Evolutionary conservation across 2,888 invertebrate genomes (phyloP).

Genomic region (Acanthopleura granulata): DNA sequence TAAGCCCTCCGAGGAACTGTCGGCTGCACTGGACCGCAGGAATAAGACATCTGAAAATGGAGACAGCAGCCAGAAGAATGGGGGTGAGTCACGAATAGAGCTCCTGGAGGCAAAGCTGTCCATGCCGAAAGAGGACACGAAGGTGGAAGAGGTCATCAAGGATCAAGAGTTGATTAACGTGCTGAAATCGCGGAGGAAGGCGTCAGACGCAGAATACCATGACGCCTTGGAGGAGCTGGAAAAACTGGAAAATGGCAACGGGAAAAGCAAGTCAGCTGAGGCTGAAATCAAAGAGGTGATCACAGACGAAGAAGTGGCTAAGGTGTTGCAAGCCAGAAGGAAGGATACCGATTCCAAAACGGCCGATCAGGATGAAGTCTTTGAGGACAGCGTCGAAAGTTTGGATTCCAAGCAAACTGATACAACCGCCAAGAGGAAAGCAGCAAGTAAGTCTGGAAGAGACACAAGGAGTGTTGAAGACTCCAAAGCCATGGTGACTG

Average conservation of each 20-base stretch:
- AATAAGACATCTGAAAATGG: slow-evolving; percentile 56
- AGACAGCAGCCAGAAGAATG: slow-evolving; percentile 29
- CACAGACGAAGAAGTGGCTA: slow-evolving; percentile 44
- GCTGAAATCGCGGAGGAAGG: slow-evolving; percentile 42
- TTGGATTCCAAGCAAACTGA: slow-evolving; percentile 3
- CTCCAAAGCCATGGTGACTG: not conserved
- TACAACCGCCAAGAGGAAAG: slow-evolving; percentile 28
- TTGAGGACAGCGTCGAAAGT: slow-evolving; percentile 1
- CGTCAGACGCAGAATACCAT: slow-evolving; percentile 36
- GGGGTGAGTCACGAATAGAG: slow-evolving; percentile 32
- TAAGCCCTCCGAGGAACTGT: slow-evolving; percentile 78
- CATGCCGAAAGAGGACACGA: slow-evolving; percentile 25
- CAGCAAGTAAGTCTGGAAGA: not conserved
- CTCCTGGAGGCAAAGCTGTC: slow-evolving; percentile 31
- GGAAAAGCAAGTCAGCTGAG: not conserved
- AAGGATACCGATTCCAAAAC: slow-evolving; percentile 42
- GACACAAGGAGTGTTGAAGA: not conserved
- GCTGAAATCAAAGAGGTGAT: slow-evolving; percentile 21
- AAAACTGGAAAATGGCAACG: not conserved
- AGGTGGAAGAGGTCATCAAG: slow-evolving; percentile 41
- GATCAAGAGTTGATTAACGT: slow-evolving; percentile 45
- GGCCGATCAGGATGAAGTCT: slow-evolving; percentile 24
- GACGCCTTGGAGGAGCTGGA: slow-evolving; percentile 1
- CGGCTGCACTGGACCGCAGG: slow-evolving; percentile 74
- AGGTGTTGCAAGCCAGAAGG: slow-evolving; percentile 41